Conservation (phyloP, 1,140 invertebrate species). For the Aphaenogaster ashmeadi region DNA sequence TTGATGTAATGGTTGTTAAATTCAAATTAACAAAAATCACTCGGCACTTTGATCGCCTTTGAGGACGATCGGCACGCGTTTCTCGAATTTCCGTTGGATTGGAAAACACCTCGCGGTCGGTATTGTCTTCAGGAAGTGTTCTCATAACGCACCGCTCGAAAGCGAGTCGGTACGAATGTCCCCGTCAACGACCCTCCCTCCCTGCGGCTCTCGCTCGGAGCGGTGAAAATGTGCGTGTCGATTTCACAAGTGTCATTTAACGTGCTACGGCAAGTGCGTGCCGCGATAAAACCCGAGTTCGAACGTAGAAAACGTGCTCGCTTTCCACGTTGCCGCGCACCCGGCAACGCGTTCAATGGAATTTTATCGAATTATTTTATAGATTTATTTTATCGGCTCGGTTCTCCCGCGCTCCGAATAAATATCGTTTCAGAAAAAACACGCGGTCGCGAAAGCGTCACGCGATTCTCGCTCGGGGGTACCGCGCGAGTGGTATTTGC, state of each 20-base stretch:
- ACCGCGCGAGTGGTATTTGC: slow-evolving; percentile 13
- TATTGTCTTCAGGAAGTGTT: neutral
- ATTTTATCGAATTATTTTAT: neutral
- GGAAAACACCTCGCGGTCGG: neutral
- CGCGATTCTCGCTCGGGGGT: slow-evolving; percentile 29
- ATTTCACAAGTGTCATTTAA: slow-evolving; percentile 72
- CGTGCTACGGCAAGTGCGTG: neutral
- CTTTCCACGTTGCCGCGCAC: slow-evolving; percentile 30
- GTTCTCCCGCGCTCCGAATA: neutral
- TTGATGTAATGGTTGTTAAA: neutral
- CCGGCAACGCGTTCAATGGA: neutral
- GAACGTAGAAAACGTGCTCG: neutral
- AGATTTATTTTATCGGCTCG: slow-evolving; percentile 4
- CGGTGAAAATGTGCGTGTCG: slow-evolving; percentile 61
- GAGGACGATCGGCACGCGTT: neutral
- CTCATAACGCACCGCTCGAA: neutral
- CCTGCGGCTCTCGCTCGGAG: slow-evolving; percentile 12
- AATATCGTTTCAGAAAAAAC: neutral
- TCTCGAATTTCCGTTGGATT: neutral
- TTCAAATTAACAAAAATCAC: neutral
- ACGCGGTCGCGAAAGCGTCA: slow-evolving; percentile 17
- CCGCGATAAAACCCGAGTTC: neutral
- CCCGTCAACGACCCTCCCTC: slow-evolving; percentile 60
- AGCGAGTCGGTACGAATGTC: slow-evolving; percentile 26
- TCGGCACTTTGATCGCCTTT: neutral